Conservation (phyloP, 1,140 invertebrate genomes). For the Trichoplusia ni region DNA sequence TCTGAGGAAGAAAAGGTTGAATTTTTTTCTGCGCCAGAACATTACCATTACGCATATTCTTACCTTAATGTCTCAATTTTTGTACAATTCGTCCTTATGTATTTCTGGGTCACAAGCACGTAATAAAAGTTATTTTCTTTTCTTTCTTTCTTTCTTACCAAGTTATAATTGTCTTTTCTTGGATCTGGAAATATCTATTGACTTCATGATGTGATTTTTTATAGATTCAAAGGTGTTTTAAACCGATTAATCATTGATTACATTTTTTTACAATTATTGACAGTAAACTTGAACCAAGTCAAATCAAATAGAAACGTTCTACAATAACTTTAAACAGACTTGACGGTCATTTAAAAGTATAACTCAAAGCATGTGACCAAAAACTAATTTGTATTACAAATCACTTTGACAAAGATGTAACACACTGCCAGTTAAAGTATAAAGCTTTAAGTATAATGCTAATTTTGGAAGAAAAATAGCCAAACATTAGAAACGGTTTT, state of each 20-base stretch:
- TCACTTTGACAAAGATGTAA: neutral
- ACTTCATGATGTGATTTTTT: neutral
- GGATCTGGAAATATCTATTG: neutral
- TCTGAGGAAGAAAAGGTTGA: too few species aligned
- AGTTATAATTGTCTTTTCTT: neutral
- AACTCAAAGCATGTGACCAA: neutral
- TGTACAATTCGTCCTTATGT: too few species aligned
- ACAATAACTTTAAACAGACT: neutral
- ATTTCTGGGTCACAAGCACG: too few species aligned
- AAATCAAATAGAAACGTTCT: neutral
- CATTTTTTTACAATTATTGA: too few species aligned
- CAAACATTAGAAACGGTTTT: conserved; percentile 9
- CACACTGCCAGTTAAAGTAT: neutral
- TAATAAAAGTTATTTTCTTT: too few species aligned
- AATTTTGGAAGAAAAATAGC: neutral
- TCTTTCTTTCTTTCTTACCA: too few species aligned
- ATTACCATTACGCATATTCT: too few species aligned
- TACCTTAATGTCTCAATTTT: too few species aligned
- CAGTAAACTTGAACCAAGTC: neutral
- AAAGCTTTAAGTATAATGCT: neutral
- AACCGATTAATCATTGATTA: neutral
- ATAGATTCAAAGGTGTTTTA: too few species aligned
- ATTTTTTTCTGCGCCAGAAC: too few species aligned
- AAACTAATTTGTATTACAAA: neutral
- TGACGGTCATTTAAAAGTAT: neutral